A percentile compares a stretch with the other conserved stretches of the same genome.
These are phyloP conservation scores for Pelodiscus sinensis DNA, from an alignment of 2,113 vertebrate species.

Conservation along the genomic window DNA sequence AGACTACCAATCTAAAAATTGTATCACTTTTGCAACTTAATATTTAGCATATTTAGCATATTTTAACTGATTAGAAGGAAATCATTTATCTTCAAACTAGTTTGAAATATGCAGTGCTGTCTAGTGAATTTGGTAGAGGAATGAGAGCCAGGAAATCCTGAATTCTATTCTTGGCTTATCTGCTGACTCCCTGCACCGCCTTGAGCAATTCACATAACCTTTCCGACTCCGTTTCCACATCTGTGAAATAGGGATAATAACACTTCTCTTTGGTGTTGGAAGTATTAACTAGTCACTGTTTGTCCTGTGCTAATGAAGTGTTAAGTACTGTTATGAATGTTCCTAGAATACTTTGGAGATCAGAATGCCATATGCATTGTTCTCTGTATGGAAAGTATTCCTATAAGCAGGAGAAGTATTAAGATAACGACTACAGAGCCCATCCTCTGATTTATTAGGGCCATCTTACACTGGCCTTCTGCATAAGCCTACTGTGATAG, in stretches of 20 bases:
- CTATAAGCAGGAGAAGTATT: background rate
- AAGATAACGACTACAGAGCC: background rate
- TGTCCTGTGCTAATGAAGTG: background rate
- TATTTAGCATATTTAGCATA: background rate
- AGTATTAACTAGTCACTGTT: conserved; percentile 14
- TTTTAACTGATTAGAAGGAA: background rate
- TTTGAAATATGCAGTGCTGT: background rate
- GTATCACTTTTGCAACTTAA: background rate
- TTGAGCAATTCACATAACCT: conserved; percentile 32
- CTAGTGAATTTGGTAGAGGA: conserved; percentile 45
- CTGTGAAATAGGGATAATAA: conserved; percentile 37
- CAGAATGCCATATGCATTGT: background rate
- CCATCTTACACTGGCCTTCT: background rate
- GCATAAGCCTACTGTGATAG: background rate
- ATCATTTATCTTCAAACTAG: background rate
- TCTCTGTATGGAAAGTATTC: background rate
- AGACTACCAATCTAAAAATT: background rate
- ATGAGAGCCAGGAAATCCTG: conserved; percentile 56
- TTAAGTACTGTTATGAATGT: background rate
- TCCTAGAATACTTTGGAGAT: background rate
- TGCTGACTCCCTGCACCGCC: background rate
- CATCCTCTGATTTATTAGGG: background rate
- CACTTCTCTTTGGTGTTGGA: background rate
- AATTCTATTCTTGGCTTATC: conserved; percentile 35
- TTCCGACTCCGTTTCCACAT: conserved; percentile 39